Evolutionary conservation across 2,113 vertebrate genomes (phyloP).

Genomic region (Cephalopterus ornatus): DNA sequence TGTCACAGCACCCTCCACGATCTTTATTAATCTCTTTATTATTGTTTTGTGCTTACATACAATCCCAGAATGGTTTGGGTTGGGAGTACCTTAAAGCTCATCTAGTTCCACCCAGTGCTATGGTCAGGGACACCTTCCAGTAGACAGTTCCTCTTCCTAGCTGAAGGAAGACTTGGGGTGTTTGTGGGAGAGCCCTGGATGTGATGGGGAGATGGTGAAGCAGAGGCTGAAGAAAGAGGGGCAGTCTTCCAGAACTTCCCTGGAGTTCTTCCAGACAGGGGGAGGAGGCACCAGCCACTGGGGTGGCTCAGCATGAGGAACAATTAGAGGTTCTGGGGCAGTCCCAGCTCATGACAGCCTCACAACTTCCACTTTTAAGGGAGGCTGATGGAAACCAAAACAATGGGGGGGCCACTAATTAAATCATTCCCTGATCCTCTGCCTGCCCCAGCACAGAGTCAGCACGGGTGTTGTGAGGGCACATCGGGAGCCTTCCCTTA

Average conservation of each 20-base stretch:
- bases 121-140: neutral
- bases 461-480: neutral
- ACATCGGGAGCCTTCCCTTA: neutral
- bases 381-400: neutral
- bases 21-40: neutral
- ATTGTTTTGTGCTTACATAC: neutral
- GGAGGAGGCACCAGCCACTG: neutral
- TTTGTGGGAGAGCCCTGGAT: neutral
- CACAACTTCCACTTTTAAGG: neutral
- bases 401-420: neutral
- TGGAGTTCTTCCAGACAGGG: neutral
- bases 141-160: neutral
- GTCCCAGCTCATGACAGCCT: neutral
- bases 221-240: neutral
- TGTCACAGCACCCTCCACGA: neutral
- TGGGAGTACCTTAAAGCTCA: neutral
- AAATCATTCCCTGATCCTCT: neutral
- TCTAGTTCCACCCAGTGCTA: rapidly evolving
- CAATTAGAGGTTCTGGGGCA: neutral
- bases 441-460: neutral
- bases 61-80: neutral
- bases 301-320: neutral
- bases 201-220: neutral
- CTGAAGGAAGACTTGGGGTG: neutral
- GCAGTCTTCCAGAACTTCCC: neutral